Conservation (phyloP, 2,113 vertebrate genomes). For the Empidonax traillii region DNA sequence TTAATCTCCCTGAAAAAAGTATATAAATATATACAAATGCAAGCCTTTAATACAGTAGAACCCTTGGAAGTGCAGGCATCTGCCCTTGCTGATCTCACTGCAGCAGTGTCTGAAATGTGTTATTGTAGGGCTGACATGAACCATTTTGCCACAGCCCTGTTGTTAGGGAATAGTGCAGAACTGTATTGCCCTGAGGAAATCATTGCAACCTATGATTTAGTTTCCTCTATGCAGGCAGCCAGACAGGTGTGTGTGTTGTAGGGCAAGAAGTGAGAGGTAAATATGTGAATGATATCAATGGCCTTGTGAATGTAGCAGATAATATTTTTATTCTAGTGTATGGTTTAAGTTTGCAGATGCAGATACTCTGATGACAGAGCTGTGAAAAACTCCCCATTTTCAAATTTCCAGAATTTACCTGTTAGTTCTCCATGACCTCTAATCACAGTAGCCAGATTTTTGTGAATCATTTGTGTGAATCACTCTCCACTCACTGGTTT, state of each 20-base stretch:
- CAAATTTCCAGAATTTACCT: not conserved
- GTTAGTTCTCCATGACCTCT: not conserved
- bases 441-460: not conserved
- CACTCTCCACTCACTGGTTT: not conserved
- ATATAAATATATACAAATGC: not conserved
- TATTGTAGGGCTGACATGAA: not conserved
- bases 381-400: not conserved
- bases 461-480: not conserved
- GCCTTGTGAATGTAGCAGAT: not conserved
- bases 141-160: not conserved
- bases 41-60: not conserved
- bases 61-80: not conserved
- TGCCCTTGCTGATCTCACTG: not conserved
- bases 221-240: not conserved
- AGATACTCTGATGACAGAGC: not conserved
- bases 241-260: not conserved
- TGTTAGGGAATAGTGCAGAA: not conserved
- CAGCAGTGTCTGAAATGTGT: not conserved
- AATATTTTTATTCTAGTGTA: not conserved
- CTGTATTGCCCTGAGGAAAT: not conserved
- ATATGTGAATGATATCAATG: not conserved
- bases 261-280: not conserved
- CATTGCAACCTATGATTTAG: not conserved
- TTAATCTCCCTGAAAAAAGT: not conserved
- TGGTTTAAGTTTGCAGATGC: not conserved